Base-by-base conservation (phyloP, 2,113 vertebrate species). In the Aplodontia rufa region DNA sequence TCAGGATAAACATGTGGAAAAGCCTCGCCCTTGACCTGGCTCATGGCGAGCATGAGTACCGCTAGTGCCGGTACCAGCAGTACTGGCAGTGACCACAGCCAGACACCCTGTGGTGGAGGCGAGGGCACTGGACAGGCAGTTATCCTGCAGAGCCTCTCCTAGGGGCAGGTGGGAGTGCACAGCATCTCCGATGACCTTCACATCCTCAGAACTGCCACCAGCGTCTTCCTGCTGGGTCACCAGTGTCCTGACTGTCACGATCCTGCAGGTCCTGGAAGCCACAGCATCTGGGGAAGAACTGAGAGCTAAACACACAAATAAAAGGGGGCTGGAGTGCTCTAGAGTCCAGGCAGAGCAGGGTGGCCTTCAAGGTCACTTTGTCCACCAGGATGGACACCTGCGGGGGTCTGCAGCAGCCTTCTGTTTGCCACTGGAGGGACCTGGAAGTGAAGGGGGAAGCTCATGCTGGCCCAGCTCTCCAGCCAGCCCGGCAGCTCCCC, bases 201-300 rank as follows among this genome's bases (percentile, higher is more conserved):
- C 49, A 6, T 26, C n/a, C 10, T 55, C n/a, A 45, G 49, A 55
- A 26, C 84, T 55, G n/a, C 49, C 17, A 8, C 6, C 49, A 22
- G 12, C 5, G 49, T 64, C 84, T 71, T 47, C 40, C 53, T 32
- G 84, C 84, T 0, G n/a, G 1, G 49, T 26, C 16, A 53, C 66
- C 24, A 12, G 22, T 30, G 35, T 30, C 24, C 16, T 1, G 3
- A 40, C 26, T 19, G 47, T 12, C 10, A 71, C 13, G 66, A 30
- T 8, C 35, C 45, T 40, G 55, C 5, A 2, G 58, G 32, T 32
- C 26, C 22, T 2, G 22, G 49, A 40, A 86, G 49, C 66, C 49
- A 26, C n/a, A 12, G 26, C 16, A 19, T 16, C 17, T 22, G 66
- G 19, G 16, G 19, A 5, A 1, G 19, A 5, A 1, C 16, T 40